Percentiles rank a stretch among this genome's conserved stretches.
Conservation (phyloP, 2,113 vertebrate genomes). For the Brachypodius melanocephalos region DNA sequence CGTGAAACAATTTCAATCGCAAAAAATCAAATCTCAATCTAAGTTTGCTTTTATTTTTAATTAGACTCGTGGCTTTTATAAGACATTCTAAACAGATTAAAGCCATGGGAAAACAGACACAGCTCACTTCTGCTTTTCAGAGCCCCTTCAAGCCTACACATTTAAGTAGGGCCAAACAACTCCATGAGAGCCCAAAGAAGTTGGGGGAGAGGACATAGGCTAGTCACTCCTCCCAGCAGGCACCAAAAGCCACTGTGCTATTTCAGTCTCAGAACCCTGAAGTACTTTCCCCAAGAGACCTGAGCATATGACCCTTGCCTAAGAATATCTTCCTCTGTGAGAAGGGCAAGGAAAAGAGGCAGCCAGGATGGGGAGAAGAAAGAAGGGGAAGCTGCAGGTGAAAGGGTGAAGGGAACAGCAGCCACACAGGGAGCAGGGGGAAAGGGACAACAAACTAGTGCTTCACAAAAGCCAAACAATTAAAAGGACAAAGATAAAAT, state of each 20-base stretch:
- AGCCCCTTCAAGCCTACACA: not conserved
- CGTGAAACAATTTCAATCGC: not conserved
- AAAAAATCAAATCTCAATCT: not conserved
- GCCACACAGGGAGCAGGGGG: not conserved
- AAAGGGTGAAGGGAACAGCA: not conserved
- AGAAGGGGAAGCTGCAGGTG: not conserved
- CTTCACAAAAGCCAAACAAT: not conserved
- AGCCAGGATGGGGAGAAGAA: not conserved
- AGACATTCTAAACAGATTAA: not conserved
- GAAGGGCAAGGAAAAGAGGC: not conserved
- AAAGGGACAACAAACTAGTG: not conserved
- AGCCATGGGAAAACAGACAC: not conserved
- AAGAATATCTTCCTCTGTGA: not conserved
- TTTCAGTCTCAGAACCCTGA: conserved; percentile 5
- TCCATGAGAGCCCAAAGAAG: not conserved
- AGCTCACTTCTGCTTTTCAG: not conserved
- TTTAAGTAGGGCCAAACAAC: not conserved
- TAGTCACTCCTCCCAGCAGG: not conserved
- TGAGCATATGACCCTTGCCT: not conserved
- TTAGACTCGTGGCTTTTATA: not conserved
- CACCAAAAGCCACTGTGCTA: not conserved
- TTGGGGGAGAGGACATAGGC: not conserved
- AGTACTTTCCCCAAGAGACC: not conserved
- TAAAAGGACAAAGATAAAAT: not conserved
- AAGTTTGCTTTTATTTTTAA: conserved; percentile 27